Base-by-base conservation (phyloP, 2,888 invertebrate species). In the Bombylius major region DNA sequence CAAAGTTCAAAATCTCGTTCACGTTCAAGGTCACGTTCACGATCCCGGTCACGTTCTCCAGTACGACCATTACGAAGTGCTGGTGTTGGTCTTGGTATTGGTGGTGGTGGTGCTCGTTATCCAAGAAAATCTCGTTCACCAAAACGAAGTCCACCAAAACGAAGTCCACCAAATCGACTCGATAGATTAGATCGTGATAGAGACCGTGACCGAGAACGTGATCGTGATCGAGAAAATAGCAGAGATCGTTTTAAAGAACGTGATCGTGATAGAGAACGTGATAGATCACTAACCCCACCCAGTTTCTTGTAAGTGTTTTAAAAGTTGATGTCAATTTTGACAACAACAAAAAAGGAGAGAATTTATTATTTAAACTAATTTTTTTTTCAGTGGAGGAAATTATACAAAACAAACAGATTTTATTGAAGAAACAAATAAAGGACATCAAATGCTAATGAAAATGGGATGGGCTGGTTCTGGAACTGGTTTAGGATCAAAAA, bases 391-490 rank as follows among this genome's bases (percentile, higher is more conserved):
- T 73, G 65, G 67, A 14, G 65, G 67, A 5, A 74, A 62, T 60
- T 70, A 69, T 56, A 63, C 67, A 39, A 74, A 73, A 61, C 73
- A 64, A 57, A 78, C 66, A 54, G 79, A 84, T 62, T 87, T 87
- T 61, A 76, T 90, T 58, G 93, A 94, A 68, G 82, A 91, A 57
- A 86, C 86, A 59, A 98, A 98, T 76, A 96, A 95, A 71, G 98
- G 98, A 0, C 98, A 98, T 76, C 95, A 96, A 76, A 82, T 99
- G 77, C 79, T 98, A 59, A 89, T 87, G 75, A 95, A 95, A 78
- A 98, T 99, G 97, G 98, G 97, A 5, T 99, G 98, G 98, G 85
- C 88, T 59, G 85, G 89, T 53, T 67, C 72, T 9, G 97, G 97
- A 46, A 85, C 84, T 47, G 98, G 98, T 9, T 79, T 99, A 11